Evolutionary conservation across 1,140 invertebrate species (phyloP), one percentile per base, ranked within the genome.

Genomic region (Thereuonema tuberculata): DNA sequence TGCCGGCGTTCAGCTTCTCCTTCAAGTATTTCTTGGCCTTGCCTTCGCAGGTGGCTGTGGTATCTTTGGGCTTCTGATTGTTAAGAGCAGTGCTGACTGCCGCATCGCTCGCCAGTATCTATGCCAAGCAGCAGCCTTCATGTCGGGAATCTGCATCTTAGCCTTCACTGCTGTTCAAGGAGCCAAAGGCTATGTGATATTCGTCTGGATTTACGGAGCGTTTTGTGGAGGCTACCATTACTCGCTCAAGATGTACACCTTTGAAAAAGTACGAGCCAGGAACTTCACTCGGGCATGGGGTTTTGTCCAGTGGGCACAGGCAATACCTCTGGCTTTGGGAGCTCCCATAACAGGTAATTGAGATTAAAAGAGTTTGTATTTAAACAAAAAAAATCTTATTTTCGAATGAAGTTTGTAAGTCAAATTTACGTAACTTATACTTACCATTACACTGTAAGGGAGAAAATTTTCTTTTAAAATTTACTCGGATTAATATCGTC

Each of bases 281-380:
- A 87, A 92, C 71, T 92, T 92, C 71, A 85, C 87, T 0, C 77
- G 86, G 58, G 88, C 88, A 0, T 93, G 89, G 89, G 86, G 87
- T 52, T 92, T 88, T 70, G 83, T 92, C n/a, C 87, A 89, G 70
- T 89, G 84, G 67, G 86, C 85, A 2, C 88, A 91, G 69, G 84
- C 86, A 0, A 81, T 92, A 67, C 87, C 88, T 12, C 84, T 89
- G n/a, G 81, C 86, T 1, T 80, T 89, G 50, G 89, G 89, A 29
- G 84, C 91, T 25, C 87, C 87, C n/a, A 81, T 89, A 56, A 84
- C 87, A 70, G 84, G 88, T 89, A 37, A 37, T 56, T n/a, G 14
- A 15, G 21, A 31, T 31, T 31, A 31, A n/a, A 37, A 37, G 17
- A 37, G 31, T 17, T 37, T 37, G 31, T 9, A 37, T 37, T 37